Evolutionary conservation across 2,113 vertebrate species (phyloP).

Genomic region (Hiodon alosoides): DNA sequence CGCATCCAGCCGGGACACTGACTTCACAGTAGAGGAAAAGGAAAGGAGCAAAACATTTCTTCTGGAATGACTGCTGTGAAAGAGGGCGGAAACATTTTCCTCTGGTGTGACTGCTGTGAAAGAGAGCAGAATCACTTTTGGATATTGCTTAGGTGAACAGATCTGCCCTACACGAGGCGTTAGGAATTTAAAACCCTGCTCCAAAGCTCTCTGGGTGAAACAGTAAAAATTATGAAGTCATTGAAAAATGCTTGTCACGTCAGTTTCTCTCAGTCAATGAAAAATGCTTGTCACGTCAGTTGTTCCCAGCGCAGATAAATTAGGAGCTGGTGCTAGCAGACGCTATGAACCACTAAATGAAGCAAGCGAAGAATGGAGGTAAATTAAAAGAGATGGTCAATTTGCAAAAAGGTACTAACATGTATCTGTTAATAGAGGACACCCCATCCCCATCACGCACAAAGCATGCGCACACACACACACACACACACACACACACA

Average conservation of each 20-base stretch:
- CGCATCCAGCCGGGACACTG: no score
- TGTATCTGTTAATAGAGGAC: not conserved
- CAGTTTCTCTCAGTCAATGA: conserved; percentile 9
- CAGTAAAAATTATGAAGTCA: not conserved
- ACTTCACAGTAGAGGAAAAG: no score
- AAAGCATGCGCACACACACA: not conserved
- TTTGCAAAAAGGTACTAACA: no score
- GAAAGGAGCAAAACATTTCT: no score
- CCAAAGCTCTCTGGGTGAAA: no score
- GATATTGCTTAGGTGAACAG: no score
- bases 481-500: not conserved
- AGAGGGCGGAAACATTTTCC: no score
- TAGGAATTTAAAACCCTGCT: no score
- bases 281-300: not conserved
- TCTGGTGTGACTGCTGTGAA: no score
- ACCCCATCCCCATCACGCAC: not conserved
- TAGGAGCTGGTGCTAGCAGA: conserved; percentile 28
- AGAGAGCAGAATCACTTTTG: no score
- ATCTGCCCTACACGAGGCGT: no score
- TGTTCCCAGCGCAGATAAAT: conserved; percentile 28
- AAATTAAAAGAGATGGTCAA: conserved; percentile 18
- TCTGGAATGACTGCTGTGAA: no score
- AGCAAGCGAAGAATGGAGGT: conserved; percentile 23
- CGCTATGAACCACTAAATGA: conserved; percentile 44
- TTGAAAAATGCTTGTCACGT: not conserved